A percentile compares a stretch with the other conserved stretches of the same genome.
Evolutionary conservation across 2,113 vertebrate species (phyloP).

Genomic region (Amphiprion ocellaris): DNA sequence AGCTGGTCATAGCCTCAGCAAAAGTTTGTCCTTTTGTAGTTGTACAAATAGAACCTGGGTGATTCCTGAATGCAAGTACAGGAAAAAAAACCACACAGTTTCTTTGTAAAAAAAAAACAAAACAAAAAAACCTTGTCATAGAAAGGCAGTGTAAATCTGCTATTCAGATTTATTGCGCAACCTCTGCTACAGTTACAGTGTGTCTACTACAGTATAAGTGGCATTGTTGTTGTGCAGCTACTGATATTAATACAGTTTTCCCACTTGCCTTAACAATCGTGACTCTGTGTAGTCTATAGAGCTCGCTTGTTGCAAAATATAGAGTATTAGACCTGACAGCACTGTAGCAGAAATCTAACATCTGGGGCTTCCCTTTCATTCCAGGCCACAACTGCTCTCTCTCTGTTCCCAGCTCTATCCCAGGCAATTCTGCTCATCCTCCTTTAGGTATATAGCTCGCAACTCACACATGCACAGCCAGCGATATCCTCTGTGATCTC

Average conservation of each 20-base stretch:
- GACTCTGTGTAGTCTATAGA: slow-evolving; percentile 31
- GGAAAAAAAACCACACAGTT: neutral
- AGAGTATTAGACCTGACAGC: slow-evolving; percentile 47
- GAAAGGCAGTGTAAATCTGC: slow-evolving; percentile 23
- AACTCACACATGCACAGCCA: slow-evolving; percentile 30
- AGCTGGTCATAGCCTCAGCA: slow-evolving; percentile 32
- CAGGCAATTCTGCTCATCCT: slow-evolving; percentile 67
- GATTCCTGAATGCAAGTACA: slow-evolving; percentile 11
- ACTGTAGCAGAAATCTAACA: slow-evolving; percentile 53
- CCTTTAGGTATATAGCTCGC: slow-evolving; percentile 67
- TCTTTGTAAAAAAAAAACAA: neutral
- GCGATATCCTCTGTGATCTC: slow-evolving; percentile 38
- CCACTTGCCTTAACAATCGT: slow-evolving; percentile 35
- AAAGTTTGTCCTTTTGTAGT: slow-evolving; percentile 34
- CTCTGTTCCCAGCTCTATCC: slow-evolving; percentile 71
- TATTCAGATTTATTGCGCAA: slow-evolving; percentile 12
- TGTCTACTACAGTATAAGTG: slow-evolving; percentile 20
- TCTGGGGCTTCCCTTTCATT: slow-evolving; percentile 79
- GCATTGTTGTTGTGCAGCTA: neutral
- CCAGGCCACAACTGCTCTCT: slow-evolving; percentile 81
- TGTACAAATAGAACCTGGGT: slow-evolving; percentile 2
- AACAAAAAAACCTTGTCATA: neutral
- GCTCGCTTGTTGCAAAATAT: slow-evolving; percentile 40
- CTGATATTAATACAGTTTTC: slow-evolving; percentile 41
- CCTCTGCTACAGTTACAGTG: neutral